Evolutionary conservation across 2,888 invertebrate species (phyloP), one percentile per base, ranked within the genome.

Genomic region (Drosophila suboccidentalis): DNA sequence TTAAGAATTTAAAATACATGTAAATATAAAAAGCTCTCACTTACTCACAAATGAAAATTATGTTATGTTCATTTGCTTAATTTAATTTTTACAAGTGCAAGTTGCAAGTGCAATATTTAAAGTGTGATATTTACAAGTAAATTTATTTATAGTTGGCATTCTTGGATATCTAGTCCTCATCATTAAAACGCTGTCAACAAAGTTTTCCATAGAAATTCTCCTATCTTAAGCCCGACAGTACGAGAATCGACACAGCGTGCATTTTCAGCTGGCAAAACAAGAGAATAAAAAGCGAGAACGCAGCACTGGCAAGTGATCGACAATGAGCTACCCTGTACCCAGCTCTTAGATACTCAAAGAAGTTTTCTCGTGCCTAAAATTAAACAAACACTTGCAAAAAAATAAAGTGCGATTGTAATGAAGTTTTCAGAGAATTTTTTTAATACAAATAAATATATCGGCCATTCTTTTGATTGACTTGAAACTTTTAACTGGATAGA

Each of bases 151-250:
- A 29, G 15, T n/a, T 26, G 3, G 26, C 26, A 46, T 46, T 44
- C 44, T 44, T 13, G 8, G 44, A 44, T 13, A 22, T 22, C 8
- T 19, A 44, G 6, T 22, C 13, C 6, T 26, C 29, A 46, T 46
- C 26, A 46, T n/a, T 29, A 29, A n/a, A 29, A 10, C 15, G 46
- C 26, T 46, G 46, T 46, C 46, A 46, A 46, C 46, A 46, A 46
- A 29, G 46, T 46, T 46, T 46, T 46, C 26, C 15, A 46, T n/a
- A 29, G 46, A 46, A 46, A 22, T 44, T 13, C 13, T 44, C 13
- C 22, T 22, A 44, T 43, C 44, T 22, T 13, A 13, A 43, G 13
- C 19, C 19, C 22, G 13, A 44, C 13, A 44, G 15, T 46, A 46
- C 26, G 26, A 26, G 26, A 26, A 26, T 46, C 46, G n/a, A n/a